Evolutionary conservation across 2,888 invertebrate genomes (phyloP), one percentile per base, ranked within the genome.

Genomic region (Heliconius ismenius): DNA sequence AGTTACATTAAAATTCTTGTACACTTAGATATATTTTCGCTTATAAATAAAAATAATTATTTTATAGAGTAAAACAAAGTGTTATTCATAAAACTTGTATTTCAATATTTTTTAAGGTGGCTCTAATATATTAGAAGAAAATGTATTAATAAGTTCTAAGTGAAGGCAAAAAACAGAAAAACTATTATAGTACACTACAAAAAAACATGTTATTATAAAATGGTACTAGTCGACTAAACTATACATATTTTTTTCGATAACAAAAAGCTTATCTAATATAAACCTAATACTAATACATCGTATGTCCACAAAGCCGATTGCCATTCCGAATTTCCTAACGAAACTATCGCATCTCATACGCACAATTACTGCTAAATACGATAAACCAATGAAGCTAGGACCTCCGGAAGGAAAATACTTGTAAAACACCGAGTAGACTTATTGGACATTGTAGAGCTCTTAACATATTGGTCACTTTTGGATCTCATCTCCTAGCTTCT

Each of bases 401-500:
- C 68, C 79, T 80, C 77, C 81, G 73, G 54, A 58, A 72, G 43
- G 68, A 76, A 63, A 81, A 75, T 72, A 80, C 80, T 74, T 78
- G 79, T 81, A 79, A 81, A 78, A 80, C 49, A n/a, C 58, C 68
- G 79, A 82, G 79, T 79, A 73, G 68, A 60, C 49, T 54, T 64
- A 81, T 73, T 75, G 58, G 60, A 73, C 79, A 78, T 77, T 77
- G 79, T 79, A 79, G 79, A 83, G 88, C 80, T 87, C 89, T 84
- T 82, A 79, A 82, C 85, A 84, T 78, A 83, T 78, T 87, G 86
- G 90, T 78, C 85, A 83, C 81, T 86, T 84, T 82, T 84, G 81
- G 81, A 81, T 82, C 85, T 85, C 84, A 88, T 88, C 88, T 86
- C 81, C 86, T 84, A 82, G 86, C 89, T 90, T 89, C 89, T 89